phyloP scores from a whole-genome alignment of 2,888 invertebrate species.

The Aleiodes leptofemur region DNA sequence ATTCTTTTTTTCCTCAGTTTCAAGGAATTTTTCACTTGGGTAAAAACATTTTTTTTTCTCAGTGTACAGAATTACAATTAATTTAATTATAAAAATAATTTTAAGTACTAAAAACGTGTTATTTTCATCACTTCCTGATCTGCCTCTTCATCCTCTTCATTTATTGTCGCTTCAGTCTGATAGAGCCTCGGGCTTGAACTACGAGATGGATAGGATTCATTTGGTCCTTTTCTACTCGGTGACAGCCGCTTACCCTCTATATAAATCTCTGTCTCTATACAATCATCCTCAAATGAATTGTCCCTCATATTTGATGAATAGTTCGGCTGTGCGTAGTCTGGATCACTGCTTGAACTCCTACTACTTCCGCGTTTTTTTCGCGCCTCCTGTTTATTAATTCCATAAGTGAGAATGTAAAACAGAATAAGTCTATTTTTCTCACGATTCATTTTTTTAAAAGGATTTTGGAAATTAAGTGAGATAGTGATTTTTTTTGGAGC shows the following conservation, averaged over 20 bases:
- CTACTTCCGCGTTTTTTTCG: slow-evolving; percentile 11
- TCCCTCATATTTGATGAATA: slow-evolving; percentile 41
- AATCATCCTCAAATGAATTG: slow-evolving; percentile 54
- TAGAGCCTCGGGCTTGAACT: slow-evolving; percentile 65
- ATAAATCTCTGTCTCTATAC: slow-evolving; percentile 68
- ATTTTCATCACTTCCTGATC: slow-evolving; percentile 58
- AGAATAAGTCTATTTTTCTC: too few relatives aligned
- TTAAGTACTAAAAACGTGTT: slow-evolving; percentile 62
- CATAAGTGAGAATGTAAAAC: too few relatives aligned
- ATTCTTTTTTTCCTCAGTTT: too few relatives aligned
- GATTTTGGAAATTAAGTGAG: too few relatives aligned
- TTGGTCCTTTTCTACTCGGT: slow-evolving; percentile 59
- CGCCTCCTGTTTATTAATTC: not conserved
- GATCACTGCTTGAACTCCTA: slow-evolving; percentile 42
- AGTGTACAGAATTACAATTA: slow-evolving; percentile 37
- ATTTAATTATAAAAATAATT: slow-evolving; percentile 48
- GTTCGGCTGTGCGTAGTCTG: slow-evolving; percentile 59
- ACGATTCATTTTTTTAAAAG: too few relatives aligned
- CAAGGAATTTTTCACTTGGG: too few relatives aligned
- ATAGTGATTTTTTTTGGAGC: not conserved
- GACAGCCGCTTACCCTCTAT: slow-evolving; percentile 62
- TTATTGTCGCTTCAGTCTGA: slow-evolving; percentile 65
- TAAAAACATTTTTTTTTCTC: too few relatives aligned
- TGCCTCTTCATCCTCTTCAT: slow-evolving; percentile 64
- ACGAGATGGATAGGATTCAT: slow-evolving; percentile 68